Evolutionary conservation across 2,888 invertebrate genomes (phyloP).

Genomic region (Leptopilina drosophilae): DNA sequence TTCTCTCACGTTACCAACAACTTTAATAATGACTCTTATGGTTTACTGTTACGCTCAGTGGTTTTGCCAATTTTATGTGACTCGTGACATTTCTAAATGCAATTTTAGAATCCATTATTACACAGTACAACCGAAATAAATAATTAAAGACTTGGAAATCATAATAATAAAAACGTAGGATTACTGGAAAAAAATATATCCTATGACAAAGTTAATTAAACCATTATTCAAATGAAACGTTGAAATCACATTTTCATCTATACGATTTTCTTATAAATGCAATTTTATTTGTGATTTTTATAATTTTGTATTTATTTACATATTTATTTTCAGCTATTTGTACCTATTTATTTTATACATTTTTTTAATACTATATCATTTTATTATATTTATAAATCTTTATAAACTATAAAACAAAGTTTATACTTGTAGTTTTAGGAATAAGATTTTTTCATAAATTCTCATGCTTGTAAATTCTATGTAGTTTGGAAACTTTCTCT

Average conservation of each 20-base stretch:
- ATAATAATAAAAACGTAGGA: background rate
- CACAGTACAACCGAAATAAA: background rate
- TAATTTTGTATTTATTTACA: background rate
- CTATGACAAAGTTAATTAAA: background rate
- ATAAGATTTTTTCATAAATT: background rate
- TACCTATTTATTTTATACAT: too few relatives aligned
- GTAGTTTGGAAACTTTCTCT: background rate
- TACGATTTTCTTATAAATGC: background rate
- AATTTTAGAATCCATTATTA: slow-evolving; percentile 18
- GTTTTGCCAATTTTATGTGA: slow-evolving; percentile 26
- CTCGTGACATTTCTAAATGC: slow-evolving; percentile 21
- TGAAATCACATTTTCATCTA: too few relatives aligned
- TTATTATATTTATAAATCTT: too few relatives aligned
- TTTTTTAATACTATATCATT: too few relatives aligned
- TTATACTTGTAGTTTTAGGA: too few relatives aligned
- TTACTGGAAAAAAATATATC: background rate
- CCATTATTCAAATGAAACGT: background rate
- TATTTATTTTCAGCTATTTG: too few relatives aligned
- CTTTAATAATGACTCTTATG: slow-evolving; percentile 26
- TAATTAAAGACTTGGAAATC: background rate
- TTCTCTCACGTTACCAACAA: slow-evolving; percentile 18
- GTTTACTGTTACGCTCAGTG: slow-evolving; percentile 24
- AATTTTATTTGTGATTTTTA: background rate
- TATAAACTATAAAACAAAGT: too few relatives aligned
- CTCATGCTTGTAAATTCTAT: too few relatives aligned